Percentiles rank a stretch among this genome's conserved stretches.
phyloP scores from a whole-genome alignment of 2,797 vertebrate species.

The Microctenopoma steveboyesi region DNA sequence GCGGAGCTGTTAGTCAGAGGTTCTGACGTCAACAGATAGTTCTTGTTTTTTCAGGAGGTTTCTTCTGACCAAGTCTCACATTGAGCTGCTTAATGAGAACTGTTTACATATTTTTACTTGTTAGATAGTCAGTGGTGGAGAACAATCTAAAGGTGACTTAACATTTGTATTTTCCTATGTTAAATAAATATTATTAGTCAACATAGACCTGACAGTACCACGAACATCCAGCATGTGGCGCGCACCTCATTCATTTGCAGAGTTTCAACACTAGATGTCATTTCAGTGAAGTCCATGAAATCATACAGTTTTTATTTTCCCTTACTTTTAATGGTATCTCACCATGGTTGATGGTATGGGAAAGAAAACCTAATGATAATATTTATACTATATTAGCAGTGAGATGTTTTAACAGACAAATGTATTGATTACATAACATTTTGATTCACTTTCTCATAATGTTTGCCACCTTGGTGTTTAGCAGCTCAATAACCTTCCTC shows the following conservation, averaged over 20 bases:
- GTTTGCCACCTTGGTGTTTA: conserved; percentile 8
- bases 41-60: not conserved
- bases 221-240: too few species aligned
- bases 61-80: not conserved
- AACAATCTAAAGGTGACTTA: too few species aligned
- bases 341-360: not conserved
- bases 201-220: too few species aligned
- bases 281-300: not conserved
- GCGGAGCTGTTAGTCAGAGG: not conserved
- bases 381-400: not conserved
- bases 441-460: not conserved
- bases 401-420: not conserved
- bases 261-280: conserved; percentile 2
- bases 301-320: not conserved
- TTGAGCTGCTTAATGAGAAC: too few species aligned
- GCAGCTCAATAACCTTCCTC: conserved; percentile 12
- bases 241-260: conserved; percentile 3
- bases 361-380: too few species aligned
- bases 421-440: not conserved
- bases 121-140: too few species aligned
- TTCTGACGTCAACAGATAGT: not conserved
- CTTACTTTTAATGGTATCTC: not conserved
- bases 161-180: too few species aligned
- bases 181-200: too few species aligned
- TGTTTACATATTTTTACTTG: too few species aligned